These are phyloP conservation scores for Amblyraja radiata DNA, from an alignment of 2,797 vertebrate genomes.

Conservation along the genomic window DNA sequence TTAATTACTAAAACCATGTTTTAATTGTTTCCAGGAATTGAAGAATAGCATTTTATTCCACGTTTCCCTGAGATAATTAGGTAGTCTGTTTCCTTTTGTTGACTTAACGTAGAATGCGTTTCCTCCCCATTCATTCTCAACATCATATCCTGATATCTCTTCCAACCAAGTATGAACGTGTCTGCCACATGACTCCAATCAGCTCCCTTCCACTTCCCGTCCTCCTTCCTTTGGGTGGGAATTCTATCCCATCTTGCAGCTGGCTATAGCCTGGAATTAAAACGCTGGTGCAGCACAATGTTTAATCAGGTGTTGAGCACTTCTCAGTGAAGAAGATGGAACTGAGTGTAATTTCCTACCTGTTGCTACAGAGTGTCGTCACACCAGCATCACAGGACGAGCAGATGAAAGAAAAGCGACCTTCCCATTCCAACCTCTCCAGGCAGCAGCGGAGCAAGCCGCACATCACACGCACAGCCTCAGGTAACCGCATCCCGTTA, in stretches of 20 bases:
- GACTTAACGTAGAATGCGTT: slow-evolving; percentile 66
- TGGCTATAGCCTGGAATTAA: not conserved
- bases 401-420: slow-evolving; percentile 59
- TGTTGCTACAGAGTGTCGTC: slow-evolving; percentile 61
- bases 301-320: slow-evolving; percentile 37
- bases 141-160: slow-evolving; percentile 73
- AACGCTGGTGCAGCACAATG: not conserved
- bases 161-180: slow-evolving; percentile 77
- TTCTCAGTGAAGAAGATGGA: slow-evolving; percentile 41
- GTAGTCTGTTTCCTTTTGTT: slow-evolving; percentile 50
- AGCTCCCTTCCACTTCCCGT: slow-evolving; percentile 64
- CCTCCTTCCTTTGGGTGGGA: slow-evolving; percentile 74
- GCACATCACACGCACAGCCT: slow-evolving; percentile 80
- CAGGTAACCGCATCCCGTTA: slow-evolving; percentile 62
- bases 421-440: slow-evolving; percentile 68
- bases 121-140: slow-evolving; percentile 64
- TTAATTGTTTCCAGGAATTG: slow-evolving; percentile 3
- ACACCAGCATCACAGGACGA: slow-evolving; percentile 77
- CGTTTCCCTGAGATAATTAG: slow-evolving; percentile 44
- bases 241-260: slow-evolving; percentile 54
- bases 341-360: slow-evolving; percentile 28
- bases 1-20: not conserved
- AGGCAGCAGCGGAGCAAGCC: slow-evolving; percentile 77
- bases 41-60: not conserved
- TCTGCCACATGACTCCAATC: slow-evolving; percentile 70